Base-by-base conservation (phyloP, 2,888 invertebrate genomes). In the Ceramica pisi region DNA sequence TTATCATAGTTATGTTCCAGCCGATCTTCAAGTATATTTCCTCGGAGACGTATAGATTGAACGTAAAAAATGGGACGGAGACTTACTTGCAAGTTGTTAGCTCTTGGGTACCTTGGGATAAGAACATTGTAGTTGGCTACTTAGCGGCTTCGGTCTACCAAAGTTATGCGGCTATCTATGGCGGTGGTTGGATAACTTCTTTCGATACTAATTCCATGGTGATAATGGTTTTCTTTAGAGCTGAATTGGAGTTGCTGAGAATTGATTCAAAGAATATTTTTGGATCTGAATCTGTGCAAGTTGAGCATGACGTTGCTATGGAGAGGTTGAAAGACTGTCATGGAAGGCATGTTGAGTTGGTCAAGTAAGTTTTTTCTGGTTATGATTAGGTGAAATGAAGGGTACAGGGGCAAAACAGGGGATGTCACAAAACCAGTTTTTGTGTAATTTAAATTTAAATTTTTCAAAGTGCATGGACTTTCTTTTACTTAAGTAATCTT, bases 51-150 rank as follows among this genome's bases (percentile, higher is more conserved):
- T 95, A 95, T 35, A 91, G 93, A 74, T 81, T 80, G 0, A 92
- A 88, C 62, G 90, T 93, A 0, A 89, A 64, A 59, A 92, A 90
- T 78, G 94, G 95, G 0, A 90, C 89, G 0, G 92, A 91, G 2
- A 71, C 83, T 0, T 95, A 94, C 19, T 75, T 91, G 1, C 90
- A 94, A 85, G 93, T 95, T 0, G 93, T 94, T 0, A 95, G 94
- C 55, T 94, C 95, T 2, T 95, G 95, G 95, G 92, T 94, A 0
- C 95, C 95, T 0, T 95, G 94, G 48, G 85, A 94, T 71, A 95
- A 95, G 73, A 93, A 84, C 23, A 90, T 83, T 0, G 55, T 87
- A 0, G 21, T 72, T 8, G 94, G 95, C 0, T 93, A 94, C 72
- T 56, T 94, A 8, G 79, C 75, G 0, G 93, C 94, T 0, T 94